These are phyloP conservation scores for Molossus molossus DNA, from an alignment of 2,797 vertebrate genomes.

Conservation along the genomic window DNA sequence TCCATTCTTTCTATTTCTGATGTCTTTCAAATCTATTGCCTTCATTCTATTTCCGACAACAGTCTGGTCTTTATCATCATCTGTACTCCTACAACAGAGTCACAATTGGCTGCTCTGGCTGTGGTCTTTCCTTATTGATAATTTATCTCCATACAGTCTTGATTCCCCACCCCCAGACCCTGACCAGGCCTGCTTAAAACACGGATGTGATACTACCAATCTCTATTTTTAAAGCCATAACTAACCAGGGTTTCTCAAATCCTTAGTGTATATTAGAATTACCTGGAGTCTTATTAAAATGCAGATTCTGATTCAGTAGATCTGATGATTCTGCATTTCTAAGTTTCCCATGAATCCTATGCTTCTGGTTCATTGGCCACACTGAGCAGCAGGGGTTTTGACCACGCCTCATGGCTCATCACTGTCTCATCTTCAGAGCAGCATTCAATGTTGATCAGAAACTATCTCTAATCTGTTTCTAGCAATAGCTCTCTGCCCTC, in stretches of 20 bases:
- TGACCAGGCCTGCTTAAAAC: background rate
- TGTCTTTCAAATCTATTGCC: background rate
- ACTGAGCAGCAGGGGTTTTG: background rate
- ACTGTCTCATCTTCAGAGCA: background rate
- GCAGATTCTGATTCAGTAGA: background rate
- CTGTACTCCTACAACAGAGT: background rate
- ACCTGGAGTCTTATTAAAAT: background rate
- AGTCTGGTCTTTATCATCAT: background rate
- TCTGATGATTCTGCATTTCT: background rate
- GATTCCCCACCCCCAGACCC: background rate
- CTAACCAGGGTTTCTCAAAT: background rate
- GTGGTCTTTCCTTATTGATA: background rate
- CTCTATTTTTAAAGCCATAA: background rate
- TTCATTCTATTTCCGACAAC: background rate
- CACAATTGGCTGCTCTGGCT: background rate
- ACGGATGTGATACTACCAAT: background rate
- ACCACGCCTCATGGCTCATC: background rate
- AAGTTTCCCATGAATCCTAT: background rate
- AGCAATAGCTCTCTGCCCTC: background rate
- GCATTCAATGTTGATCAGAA: background rate
- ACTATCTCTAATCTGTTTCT: background rate
- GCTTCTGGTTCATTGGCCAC: background rate
- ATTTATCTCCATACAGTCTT: background rate
- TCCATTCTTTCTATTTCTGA: background rate
- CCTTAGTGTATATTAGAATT: background rate